A percentile compares a stretch with the other conserved stretches of the same genome.
Evolutionary conservation across 2,797 vertebrate genomes (phyloP).

Genomic region (Pseudochaenichthys georgianus): DNA sequence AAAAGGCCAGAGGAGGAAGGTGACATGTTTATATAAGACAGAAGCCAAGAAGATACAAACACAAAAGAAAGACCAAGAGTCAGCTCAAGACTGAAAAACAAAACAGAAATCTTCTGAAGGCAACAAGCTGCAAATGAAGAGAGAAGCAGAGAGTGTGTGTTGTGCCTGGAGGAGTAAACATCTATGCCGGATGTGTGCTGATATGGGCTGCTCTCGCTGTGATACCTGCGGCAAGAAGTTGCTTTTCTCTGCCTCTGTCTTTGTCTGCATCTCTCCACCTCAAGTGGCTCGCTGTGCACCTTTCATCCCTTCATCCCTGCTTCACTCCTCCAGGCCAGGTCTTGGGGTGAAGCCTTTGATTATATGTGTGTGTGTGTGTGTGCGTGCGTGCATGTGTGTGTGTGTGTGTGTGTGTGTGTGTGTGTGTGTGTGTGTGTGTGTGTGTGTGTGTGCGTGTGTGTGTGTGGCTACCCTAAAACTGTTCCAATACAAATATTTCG

Average conservation of each 20-base stretch:
- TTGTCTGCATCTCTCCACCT: slow-evolving; percentile 53
- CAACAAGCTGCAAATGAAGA: slow-evolving; percentile 29
- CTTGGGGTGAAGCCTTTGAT: slow-evolving; percentile 57
- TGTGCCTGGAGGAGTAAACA: slow-evolving; percentile 65
- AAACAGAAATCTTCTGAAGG: slow-evolving; percentile 48
- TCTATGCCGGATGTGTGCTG: slow-evolving; percentile 41
- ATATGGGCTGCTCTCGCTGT: slow-evolving; percentile 41
- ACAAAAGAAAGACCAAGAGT: slow-evolving; percentile 26
- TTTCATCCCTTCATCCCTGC: slow-evolving; percentile 58
- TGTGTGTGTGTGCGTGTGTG: slow-evolving; percentile 1
- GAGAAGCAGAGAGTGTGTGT: slow-evolving; percentile 38
- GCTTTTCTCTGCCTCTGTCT: slow-evolving; percentile 23
- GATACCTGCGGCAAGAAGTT: slow-evolving; percentile 48
- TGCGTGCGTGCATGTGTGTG: slow-evolving; percentile 10
- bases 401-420: slow-evolving; percentile 3
- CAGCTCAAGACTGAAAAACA: slow-evolving; percentile 26
- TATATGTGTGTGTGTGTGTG: neutral
- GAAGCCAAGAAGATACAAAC: slow-evolving; percentile 4
- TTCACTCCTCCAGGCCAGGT: slow-evolving; percentile 54
- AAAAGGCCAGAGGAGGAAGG: neutral
- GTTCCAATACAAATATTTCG: too few species aligned
- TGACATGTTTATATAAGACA: slow-evolving; percentile 31
- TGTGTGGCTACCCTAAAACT: too few species aligned
- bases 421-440: slow-evolving; percentile 1
- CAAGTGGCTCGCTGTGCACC: slow-evolving; percentile 42